A percentile compares a stretch with the other conserved stretches of the same genome.
These are phyloP conservation scores for Dolichomitus sp. DNA, from an alignment of 2,888 invertebrate genomes.

Conservation along the genomic window DNA sequence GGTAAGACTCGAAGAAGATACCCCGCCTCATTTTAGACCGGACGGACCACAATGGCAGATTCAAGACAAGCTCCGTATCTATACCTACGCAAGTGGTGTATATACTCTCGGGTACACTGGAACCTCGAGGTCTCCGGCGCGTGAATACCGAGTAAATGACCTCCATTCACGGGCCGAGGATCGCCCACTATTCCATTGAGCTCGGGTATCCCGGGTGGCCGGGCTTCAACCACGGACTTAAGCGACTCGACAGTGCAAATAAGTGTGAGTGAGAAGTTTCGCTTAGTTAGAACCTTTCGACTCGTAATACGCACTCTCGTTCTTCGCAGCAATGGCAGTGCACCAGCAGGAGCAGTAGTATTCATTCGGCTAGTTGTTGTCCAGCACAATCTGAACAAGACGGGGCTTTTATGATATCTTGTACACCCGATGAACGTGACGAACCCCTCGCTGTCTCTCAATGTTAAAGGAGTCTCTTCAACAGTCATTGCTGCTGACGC, in stretches of 20 bases:
- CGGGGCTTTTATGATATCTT: slow-evolving; percentile 30
- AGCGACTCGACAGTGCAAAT: slow-evolving; percentile 20
- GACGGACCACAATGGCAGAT: slow-evolving; percentile 79
- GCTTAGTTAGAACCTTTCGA: slow-evolving; percentile 13
- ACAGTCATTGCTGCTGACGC: slow-evolving; percentile 3
- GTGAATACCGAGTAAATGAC: slow-evolving; percentile 84
- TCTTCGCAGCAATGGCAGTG: slow-evolving; percentile 27
- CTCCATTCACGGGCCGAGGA: slow-evolving; percentile 79
- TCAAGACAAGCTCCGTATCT: slow-evolving; percentile 63
- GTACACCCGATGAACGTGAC: slow-evolving; percentile 41
- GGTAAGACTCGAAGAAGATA: slow-evolving; percentile 17
- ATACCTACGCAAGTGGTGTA: slow-evolving; percentile 48
- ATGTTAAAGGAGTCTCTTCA: neutral
- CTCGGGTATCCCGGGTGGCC: slow-evolving; percentile 60
- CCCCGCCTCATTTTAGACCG: slow-evolving; percentile 65
- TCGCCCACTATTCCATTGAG: slow-evolving; percentile 81
- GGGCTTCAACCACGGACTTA: slow-evolving; percentile 19
- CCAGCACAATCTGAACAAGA: neutral
- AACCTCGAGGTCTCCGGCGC: slow-evolving; percentile 43
- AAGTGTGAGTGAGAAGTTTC: slow-evolving; percentile 43
- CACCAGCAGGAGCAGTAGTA: slow-evolving; percentile 15
- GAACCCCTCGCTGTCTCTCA: slow-evolving; percentile 4
- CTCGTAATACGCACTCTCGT: slow-evolving; percentile 37
- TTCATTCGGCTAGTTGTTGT: slow-evolving; percentile 28
- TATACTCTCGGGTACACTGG: slow-evolving; percentile 27